phyloP scores from a whole-genome alignment of 1,140 invertebrate species.

The Solen grandis region DNA sequence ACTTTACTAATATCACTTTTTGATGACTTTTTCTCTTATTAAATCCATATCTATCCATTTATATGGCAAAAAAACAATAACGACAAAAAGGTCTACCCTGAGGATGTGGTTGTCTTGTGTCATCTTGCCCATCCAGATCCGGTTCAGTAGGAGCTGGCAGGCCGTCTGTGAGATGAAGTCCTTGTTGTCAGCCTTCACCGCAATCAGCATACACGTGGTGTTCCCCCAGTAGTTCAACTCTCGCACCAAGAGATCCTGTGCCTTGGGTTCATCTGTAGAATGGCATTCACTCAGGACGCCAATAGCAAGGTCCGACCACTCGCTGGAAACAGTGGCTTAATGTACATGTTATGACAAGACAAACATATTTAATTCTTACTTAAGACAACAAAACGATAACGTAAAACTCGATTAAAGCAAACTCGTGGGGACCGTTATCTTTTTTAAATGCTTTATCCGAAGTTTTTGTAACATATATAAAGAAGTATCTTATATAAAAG shows the following conservation, averaged over 20 bases:
- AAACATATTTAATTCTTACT: too few relatives aligned
- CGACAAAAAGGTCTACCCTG: constrained; percentile 63
- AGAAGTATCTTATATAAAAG: too few relatives aligned
- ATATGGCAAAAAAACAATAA: too few relatives aligned
- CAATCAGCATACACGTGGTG: constrained; percentile 76
- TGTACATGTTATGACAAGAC: too few relatives aligned
- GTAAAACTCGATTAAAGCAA: too few relatives aligned
- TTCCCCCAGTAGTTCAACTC: constrained; percentile 76
- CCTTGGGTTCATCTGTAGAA: constrained; percentile 75
- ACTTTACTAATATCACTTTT: too few relatives aligned
- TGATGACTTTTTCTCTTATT: too few relatives aligned
- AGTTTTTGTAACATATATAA: too few relatives aligned
- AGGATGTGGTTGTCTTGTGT: constrained; percentile 65
- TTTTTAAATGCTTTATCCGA: too few relatives aligned
- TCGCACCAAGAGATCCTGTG: constrained; percentile 75
- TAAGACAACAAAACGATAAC: too few relatives aligned
- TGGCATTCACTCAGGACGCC: constrained; percentile 79
- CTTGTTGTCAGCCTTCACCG: constrained; percentile 78
- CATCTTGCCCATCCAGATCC: constrained; percentile 79
- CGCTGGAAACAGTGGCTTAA: constrained; percentile 68
- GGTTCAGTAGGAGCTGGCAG: constrained; percentile 79
- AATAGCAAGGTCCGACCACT: constrained; percentile 76
- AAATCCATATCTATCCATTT: too few relatives aligned
- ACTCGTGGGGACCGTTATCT: too few relatives aligned
- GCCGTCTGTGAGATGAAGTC: constrained; percentile 78